Conservation (phyloP, 2,888 invertebrate species). For the Cremastinae sp. region DNA sequence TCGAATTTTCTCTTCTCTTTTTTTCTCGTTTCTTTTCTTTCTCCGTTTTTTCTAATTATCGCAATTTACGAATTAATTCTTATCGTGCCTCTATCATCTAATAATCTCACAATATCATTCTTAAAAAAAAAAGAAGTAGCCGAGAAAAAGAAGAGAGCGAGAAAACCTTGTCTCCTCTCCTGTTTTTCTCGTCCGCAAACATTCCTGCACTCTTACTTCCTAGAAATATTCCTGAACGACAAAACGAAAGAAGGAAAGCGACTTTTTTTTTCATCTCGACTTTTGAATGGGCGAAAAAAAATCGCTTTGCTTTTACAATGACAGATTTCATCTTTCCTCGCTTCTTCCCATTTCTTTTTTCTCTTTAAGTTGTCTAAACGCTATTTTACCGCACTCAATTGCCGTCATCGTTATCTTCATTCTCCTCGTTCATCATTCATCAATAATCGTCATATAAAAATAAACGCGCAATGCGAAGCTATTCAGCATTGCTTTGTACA, state of each 20-base stretch:
- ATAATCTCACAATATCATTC: constrained; percentile 58
- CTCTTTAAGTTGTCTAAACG: constrained; percentile 43
- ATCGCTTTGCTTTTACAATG: constrained; percentile 34
- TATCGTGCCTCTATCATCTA: constrained; percentile 37
- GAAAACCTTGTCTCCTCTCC: not conserved
- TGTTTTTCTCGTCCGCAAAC: constrained; percentile 31
- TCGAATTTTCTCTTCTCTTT: not conserved
- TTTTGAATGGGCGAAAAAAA: constrained; percentile 5
- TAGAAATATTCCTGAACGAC: constrained; percentile 31
- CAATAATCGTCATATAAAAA: constrained; percentile 76
- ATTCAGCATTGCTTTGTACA: constrained; percentile 80
- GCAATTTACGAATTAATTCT: constrained; percentile 43
- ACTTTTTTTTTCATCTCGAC: constrained; percentile 6
- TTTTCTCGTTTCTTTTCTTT: constrained; percentile 21
- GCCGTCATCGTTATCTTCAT: constrained; percentile 14
- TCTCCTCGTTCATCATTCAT: constrained; percentile 56
- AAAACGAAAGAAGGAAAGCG: not conserved
- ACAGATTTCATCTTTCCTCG: constrained; percentile 7
- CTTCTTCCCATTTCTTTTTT: constrained; percentile 20
- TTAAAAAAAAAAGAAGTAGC: constrained; percentile 15
- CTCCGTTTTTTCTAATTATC: constrained; percentile 24
- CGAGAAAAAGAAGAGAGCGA: constrained; percentile 9
- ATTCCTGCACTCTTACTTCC: constrained; percentile 37
- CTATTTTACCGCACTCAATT: constrained; percentile 39
- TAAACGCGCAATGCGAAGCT: constrained; percentile 79